Evolutionary conservation across 2,113 vertebrate species (phyloP), one percentile per base, ranked within the genome.

Genomic region (Aegotheles bennettii): DNA sequence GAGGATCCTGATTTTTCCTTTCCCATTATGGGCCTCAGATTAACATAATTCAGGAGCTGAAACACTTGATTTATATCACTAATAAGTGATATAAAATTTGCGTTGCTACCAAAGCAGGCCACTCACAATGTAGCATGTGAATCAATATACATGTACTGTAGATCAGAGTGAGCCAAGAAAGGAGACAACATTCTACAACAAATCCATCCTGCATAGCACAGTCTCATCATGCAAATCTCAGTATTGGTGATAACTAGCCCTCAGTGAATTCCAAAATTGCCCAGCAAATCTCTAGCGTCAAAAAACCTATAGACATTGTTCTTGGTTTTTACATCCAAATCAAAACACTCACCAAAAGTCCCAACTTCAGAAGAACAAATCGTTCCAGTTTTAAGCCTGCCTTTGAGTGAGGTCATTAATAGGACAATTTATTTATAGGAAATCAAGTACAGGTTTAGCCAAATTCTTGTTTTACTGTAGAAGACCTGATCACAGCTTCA

Each of bases 21-120:
- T 89, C 64, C 71, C 57, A 20, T 69, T 85, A 53, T 48, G 17
- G 89, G 76, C 28, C 67, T 71, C 69, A 90, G 73, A 93, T 97
- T 84, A 95, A 88, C 95, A 82, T 95, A 93, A 97, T 96, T 97
- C 95, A 76, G 87, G 74, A 75, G n/a, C 87, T 87, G 89, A 86
- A 95, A 97, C 70, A 68, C 76, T 95, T 97, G 94, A 97, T 97
- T 98, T 97, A 96, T 97, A 92, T 96, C 87, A 91, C 94, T 96
- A 96, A 95, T 97, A 98, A 97, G 83, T 79, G 42, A 57, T 26
- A 95, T 36, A 94, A 97, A 95, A 85, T 87, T 94, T 95, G 92
- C 97, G 91, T 93, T 92, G 73, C 67, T 96, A 95, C 92, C 81
- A 77, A 33, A 40, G 65, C 78, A 87, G 84, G 68, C 84, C 68